Evolutionary conservation across 2,888 invertebrate species (phyloP).

Genomic region (Cantharis flavilabris): DNA sequence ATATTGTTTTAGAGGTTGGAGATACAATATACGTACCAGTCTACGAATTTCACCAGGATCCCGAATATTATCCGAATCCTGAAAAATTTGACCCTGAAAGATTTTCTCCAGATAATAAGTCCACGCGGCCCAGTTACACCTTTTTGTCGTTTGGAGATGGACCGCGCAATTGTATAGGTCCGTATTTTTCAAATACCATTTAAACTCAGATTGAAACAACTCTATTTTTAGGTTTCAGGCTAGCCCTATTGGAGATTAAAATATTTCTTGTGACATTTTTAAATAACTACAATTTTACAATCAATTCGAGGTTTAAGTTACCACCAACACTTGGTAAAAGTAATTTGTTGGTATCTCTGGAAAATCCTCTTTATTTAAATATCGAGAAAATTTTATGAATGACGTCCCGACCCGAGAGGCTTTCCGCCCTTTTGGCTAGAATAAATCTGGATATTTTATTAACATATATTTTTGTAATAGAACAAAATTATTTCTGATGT

Average conservation of each 20-base stretch:
- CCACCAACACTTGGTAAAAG: not conserved
- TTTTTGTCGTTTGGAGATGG: constrained; percentile 65
- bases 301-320: not conserved
- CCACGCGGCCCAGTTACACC: constrained; percentile 54
- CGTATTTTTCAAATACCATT: not conserved
- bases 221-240: not conserved
- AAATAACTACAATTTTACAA: not conserved
- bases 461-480: too few species aligned
- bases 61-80: constrained; percentile 55
- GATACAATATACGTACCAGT: constrained; percentile 36
- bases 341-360: not conserved
- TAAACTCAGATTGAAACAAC: not conserved
- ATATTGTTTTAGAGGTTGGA: constrained; percentile 36
- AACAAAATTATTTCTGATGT: too few species aligned
- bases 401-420: too few species aligned
- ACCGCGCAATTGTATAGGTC: constrained; percentile 62
- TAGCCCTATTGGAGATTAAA: not conserved
- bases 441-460: too few species aligned
- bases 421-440: too few species aligned
- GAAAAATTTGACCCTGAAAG: constrained; percentile 65
- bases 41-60: constrained; percentile 41
- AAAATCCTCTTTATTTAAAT: not conserved
- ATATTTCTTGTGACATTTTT: not conserved
- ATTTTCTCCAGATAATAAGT: constrained; percentile 60
- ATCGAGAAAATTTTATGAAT: not conserved